Evolutionary conservation across 2,888 invertebrate species (phyloP).

Genomic region (Ormyrus labotus): DNA sequence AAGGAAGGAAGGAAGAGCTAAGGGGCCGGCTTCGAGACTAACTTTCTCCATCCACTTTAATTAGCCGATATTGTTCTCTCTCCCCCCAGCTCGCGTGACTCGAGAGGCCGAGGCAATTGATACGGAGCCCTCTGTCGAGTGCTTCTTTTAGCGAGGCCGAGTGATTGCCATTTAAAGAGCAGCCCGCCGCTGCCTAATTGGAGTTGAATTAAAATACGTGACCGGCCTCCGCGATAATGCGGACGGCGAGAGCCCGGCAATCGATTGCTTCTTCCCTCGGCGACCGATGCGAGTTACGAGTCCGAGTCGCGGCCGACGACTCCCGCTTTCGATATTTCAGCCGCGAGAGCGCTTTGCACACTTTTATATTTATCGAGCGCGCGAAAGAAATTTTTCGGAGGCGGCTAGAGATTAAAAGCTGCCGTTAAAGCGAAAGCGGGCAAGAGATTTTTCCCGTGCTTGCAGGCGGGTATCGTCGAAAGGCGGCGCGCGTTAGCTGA

Average conservation of each 20-base stretch:
- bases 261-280: too few species aligned
- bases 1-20: neutral
- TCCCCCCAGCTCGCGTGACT: neutral
- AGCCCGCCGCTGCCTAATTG: conserved; percentile 41
- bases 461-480: too few species aligned
- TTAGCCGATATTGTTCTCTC: conserved; percentile 48
- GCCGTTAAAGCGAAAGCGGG: too few species aligned
- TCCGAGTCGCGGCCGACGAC: neutral
- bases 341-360: too few species aligned
- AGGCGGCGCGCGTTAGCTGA: too few species aligned
- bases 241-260: too few species aligned
- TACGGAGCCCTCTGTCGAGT: neutral
- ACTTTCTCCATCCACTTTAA: conserved; percentile 37
- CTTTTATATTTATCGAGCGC: too few species aligned
- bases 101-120: conserved; percentile 22
- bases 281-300: too few species aligned
- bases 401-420: too few species aligned
- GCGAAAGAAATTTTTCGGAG: too few species aligned
- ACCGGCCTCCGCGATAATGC: conserved; percentile 20
- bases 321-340: neutral
- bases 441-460: too few species aligned
- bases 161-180: conserved; percentile 44
- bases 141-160: conserved; percentile 17
- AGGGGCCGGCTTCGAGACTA: conserved; percentile 7
- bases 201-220: conserved; percentile 57